Evolutionary conservation across 2,888 invertebrate genomes (phyloP).

Genomic region (Hirtodrosophila cameraria): DNA sequence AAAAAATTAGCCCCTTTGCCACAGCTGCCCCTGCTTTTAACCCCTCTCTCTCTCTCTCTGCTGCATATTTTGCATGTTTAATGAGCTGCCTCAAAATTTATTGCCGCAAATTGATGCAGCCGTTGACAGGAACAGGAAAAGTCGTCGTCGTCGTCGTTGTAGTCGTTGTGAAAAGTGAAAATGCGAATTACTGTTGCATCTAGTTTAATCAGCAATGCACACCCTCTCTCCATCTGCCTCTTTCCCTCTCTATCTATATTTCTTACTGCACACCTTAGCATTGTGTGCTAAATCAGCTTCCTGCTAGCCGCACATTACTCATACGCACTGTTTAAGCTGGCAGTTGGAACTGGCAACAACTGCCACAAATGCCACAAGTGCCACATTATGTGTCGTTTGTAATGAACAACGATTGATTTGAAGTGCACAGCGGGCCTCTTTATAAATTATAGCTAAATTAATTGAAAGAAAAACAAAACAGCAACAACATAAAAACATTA

Average conservation of each 20-base stretch:
- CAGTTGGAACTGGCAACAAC: conserved; percentile 20
- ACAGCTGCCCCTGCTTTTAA: not conserved
- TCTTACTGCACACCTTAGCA: conserved; percentile 27
- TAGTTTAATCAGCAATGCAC: conserved; percentile 25
- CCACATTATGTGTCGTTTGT: conserved; percentile 18
- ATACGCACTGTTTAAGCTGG: conserved; percentile 69
- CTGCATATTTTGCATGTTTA: conserved; percentile 67
- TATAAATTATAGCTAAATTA: conserved; percentile 64
- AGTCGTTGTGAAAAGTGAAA: conserved; percentile 64
- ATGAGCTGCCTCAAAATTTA: conserved; percentile 73
- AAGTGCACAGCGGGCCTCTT: conserved; percentile 38
- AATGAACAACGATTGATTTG: conserved; percentile 43
- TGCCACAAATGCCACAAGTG: conserved; percentile 19
- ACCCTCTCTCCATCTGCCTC: not conserved
- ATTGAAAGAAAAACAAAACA: conserved; percentile 54
- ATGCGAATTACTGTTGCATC: conserved; percentile 63
- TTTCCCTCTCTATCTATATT: not conserved
- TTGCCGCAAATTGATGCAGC: conserved; percentile 60
- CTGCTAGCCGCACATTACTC: conserved; percentile 69
- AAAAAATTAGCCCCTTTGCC: conserved; percentile 28
- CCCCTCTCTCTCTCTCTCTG: not conserved
- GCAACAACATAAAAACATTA: conserved; percentile 1
- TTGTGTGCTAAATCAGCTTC: conserved; percentile 77
- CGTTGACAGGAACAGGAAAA: conserved; percentile 67
- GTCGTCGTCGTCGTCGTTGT: conserved; percentile 15